phyloP scores from a whole-genome alignment of 64 coral and sea anemone species.

The Dendrophyllia cribrosa region DNA sequence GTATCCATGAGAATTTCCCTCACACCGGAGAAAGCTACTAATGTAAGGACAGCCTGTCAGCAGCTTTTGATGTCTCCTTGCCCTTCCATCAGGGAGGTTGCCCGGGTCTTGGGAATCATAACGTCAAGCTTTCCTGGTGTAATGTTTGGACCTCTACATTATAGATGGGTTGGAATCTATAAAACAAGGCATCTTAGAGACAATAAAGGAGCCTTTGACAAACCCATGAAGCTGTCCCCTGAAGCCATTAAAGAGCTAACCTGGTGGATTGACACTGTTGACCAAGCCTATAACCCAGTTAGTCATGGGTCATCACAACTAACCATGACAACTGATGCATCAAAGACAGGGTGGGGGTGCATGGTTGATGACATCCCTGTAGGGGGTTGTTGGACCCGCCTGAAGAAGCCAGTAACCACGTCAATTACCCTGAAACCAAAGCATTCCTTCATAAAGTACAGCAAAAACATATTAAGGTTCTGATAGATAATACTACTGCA shows the following conservation, averaged over 20 bases:
- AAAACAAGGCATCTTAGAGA: slow-evolving; percentile 9
- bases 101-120: not conserved
- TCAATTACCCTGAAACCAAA: too few relatives aligned
- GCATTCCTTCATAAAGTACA: too few relatives aligned
- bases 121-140: slow-evolving; percentile 44
- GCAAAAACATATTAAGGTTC: too few relatives aligned
- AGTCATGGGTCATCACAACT: not conserved
- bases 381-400: slow-evolving; percentile 28
- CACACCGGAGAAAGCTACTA: not conserved
- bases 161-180: slow-evolving; percentile 1
- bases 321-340: slow-evolving; percentile 16
- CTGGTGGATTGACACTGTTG: slow-evolving; percentile 19
- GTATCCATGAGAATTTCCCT: slow-evolving; percentile 7
- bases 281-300: not conserved
- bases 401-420: too few relatives aligned
- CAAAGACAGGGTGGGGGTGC: slow-evolving; percentile 27
- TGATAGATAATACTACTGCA: too few relatives aligned
- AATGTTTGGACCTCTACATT: slow-evolving; percentile 31
- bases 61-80: not conserved
- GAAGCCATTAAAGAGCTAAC: not conserved
- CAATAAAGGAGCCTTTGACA: slow-evolving; percentile 11
- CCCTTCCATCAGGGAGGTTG: slow-evolving; percentile 12
- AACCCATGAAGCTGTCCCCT: slow-evolving; percentile 4
- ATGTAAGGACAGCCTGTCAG: slow-evolving; percentile 6
- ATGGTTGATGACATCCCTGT: not conserved